Conservation (phyloP, 1,140 invertebrate species). For the Heterodera schachtii region DNA sequence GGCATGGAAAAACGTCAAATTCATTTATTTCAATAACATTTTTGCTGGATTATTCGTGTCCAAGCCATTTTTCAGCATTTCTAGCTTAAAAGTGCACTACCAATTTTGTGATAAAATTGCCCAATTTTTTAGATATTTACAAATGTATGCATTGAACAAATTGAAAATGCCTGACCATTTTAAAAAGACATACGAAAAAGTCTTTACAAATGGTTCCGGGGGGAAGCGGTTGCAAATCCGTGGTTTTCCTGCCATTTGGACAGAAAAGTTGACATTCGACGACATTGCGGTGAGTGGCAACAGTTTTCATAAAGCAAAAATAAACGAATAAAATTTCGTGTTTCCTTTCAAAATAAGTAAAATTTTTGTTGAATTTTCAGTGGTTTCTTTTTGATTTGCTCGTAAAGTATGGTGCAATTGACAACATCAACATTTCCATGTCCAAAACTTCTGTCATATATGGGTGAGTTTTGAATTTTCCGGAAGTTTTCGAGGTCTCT, state of each 20-base stretch:
- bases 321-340: no score
- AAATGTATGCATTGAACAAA: background rate
- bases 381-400: conserved; percentile 21
- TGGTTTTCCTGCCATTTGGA: conserved; percentile 23
- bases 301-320: no score
- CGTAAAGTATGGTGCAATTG: conserved; percentile 13
- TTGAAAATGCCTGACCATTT: background rate
- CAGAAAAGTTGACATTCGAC: conserved; percentile 25
- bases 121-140: no score
- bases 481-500: no score
- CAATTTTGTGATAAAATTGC: no score
- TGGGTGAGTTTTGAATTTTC: conserved; percentile 3
- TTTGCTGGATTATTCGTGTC: no score
- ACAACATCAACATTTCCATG: conserved; percentile 3
- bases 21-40: no score
- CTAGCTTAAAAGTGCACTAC: no score
- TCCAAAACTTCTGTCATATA: conserved; percentile 13
- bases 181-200: background rate
- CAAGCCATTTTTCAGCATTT: no score
- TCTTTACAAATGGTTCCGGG: background rate
- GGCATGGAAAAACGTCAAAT: no score
- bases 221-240: conserved; percentile 20
- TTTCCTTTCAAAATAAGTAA: background rate
- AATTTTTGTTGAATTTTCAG: background rate
- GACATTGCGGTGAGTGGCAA: background rate